phyloP scores from a whole-genome alignment of 2,888 invertebrate genomes.

The Nemoura dubitans region DNA sequence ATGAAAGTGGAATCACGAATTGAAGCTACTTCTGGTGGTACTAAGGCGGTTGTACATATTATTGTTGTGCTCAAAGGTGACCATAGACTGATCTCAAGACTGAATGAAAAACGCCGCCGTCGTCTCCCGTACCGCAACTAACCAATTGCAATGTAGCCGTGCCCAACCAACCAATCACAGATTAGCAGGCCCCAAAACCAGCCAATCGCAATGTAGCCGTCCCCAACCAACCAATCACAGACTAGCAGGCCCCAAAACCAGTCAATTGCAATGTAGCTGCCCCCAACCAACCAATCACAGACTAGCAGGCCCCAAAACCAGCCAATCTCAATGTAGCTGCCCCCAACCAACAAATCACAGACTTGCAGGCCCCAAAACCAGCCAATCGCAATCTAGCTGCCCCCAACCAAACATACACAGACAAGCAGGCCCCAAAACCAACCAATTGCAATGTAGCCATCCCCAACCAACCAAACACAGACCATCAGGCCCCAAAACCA shows the following conservation, averaged over 20 bases:
- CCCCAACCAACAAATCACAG: no score
- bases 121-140: not conserved
- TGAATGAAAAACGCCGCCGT: conserved; percentile 36
- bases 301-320: not conserved
- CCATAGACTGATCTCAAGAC: conserved; percentile 50
- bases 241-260: not conserved
- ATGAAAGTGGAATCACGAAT: not conserved
- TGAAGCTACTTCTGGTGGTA: not conserved
- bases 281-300: not conserved
- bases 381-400: not conserved
- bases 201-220: not conserved
- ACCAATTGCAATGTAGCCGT: not conserved
- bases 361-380: not conserved
- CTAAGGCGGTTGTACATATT: conserved; percentile 48
- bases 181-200: not conserved
- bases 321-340: not conserved
- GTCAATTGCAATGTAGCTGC: not conserved
- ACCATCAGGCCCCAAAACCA: not conserved
- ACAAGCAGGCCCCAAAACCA: not conserved
- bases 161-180: not conserved
- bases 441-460: not conserved
- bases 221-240: no score
- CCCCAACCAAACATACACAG: not conserved
- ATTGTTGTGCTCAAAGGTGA: conserved; percentile 47
- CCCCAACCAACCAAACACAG: no score